A percentile compares a stretch with the other conserved stretches of the same genome.
Evolutionary conservation across 2,113 vertebrate genomes (phyloP).

Genomic region (Dasyurus viverrinus): DNA sequence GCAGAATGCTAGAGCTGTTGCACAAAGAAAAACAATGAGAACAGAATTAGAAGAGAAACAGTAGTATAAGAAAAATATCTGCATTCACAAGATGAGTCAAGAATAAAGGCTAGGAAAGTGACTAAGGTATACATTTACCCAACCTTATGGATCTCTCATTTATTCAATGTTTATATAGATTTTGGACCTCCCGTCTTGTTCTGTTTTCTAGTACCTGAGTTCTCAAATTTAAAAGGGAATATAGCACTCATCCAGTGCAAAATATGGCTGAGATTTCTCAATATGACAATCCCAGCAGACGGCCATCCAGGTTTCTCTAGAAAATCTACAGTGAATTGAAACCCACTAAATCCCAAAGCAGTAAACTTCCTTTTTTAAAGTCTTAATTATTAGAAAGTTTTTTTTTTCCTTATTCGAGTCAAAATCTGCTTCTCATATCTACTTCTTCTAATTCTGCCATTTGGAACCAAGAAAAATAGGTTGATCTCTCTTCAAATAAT

Average conservation of each 20-base stretch:
- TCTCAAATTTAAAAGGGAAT: background rate
- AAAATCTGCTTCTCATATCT: background rate
- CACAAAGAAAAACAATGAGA: too few species aligned
- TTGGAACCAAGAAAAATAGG: background rate
- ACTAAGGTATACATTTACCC: too few species aligned
- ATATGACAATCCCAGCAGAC: background rate
- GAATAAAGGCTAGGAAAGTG: too few species aligned
- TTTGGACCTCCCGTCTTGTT: background rate
- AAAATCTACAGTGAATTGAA: background rate
- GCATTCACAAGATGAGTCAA: too few species aligned
- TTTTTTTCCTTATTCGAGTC: background rate
- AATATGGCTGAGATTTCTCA: background rate
- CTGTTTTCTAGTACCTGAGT: background rate
- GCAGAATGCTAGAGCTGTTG: too few species aligned
- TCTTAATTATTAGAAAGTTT: background rate
- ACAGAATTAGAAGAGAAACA: too few species aligned
- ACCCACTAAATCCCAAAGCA: background rate
- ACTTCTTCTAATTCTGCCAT: background rate
- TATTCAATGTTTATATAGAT: background rate
- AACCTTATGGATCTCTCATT: too few species aligned
- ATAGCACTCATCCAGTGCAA: too few species aligned
- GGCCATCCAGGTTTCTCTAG: background rate
- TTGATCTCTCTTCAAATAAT: background rate
- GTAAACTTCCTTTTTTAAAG: background rate
- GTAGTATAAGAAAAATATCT: too few species aligned